Evolutionary conservation across 2,797 vertebrate genomes (phyloP), one percentile per base, ranked within the genome.

Genomic region (Gymnopithys bicolor): DNA sequence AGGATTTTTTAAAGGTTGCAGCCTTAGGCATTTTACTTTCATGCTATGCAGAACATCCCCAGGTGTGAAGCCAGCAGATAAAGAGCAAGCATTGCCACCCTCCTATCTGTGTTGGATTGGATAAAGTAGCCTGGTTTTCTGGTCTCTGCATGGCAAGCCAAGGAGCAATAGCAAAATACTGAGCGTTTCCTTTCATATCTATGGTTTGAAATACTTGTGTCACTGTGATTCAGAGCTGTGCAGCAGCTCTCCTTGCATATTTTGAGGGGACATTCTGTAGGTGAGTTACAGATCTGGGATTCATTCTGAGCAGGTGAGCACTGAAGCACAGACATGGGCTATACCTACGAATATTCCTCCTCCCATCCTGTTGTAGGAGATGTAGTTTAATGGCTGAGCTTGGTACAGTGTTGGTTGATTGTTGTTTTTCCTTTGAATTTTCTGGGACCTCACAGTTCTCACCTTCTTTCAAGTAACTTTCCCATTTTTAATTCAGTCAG

Each of bases 281-380:
- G 19, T 17, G 80, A 67, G 23, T 41, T 55, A 8, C 69, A 32
- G 66, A 7, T 23, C 52, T 56, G 79, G 84, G 52, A 1, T 62
- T 43, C 3, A 0, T 52, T 35, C n/a, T 6, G 43, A 48, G 77
- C 28, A 37, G 49, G 32, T 60, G 62, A 63, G 55, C 32, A 24
- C 19, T 23, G 58, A 41, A 52, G 32, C 18, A 24, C 0, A 0
- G 37, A 6, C 0, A 0, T 16, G 46, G 10, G 0, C 33, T 18
- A 0, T 24, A 9, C 3, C 19, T 48, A 13, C n/a, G 13, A 28
- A 25, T 14, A 11, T 17, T 63, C 22, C 39, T 73, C 81, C 58
- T 59, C 64, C 6, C 58, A 22, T 35, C 30, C 56, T 41, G 63
- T 17, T 19, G 43, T 2, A 37, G 62, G 49, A 68, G n/a, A 10